phyloP scores from a whole-genome alignment of 1,140 invertebrate genomes.

The Drosophila melanogaster region Release_6_plus_ISO1_MT NT_033777.3:7116501-7117000 shows the following conservation, averaged over 20 bases:
- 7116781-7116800: conserved; percentile 53
- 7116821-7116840: conserved; percentile 51
- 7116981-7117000: conserved; percentile 48
- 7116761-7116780: conserved; percentile 43
- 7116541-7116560: conserved; percentile 18
- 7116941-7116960: conserved; percentile 62
- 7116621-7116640: conserved; percentile 19
- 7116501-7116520: conserved; percentile 13
- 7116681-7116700: conserved; percentile 83
- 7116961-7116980: conserved; percentile 21
- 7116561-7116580: conserved; percentile 26
- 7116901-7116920: conserved; percentile 69
- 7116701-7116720: conserved; percentile 83
- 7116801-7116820: conserved; percentile 80
- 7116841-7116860: conserved; percentile 57
- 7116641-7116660: conserved; percentile 68
- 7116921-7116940: conserved; percentile 41
- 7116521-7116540: conserved; percentile 22
- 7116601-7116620: conserved; percentile 12
- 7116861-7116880: conserved; percentile 75
- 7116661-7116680: conserved; percentile 70
- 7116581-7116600: conserved; percentile 46
- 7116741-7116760: conserved; percentile 51
- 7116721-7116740: conserved; percentile 82
- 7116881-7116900: conserved; percentile 70